Conservation (phyloP, 2,888 invertebrate genomes). For the Spodoptera exigua region DNA sequence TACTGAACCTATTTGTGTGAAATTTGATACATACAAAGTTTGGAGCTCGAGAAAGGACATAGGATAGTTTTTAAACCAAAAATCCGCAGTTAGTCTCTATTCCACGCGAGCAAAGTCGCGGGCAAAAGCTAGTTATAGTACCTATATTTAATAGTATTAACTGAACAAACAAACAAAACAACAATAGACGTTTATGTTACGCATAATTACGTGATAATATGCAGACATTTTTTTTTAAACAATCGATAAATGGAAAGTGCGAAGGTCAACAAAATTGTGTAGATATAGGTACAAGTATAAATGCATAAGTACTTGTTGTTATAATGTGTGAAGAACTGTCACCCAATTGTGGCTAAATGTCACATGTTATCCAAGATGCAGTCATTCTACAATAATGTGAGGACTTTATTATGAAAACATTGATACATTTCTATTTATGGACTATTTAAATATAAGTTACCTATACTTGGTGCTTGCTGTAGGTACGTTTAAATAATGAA, state of each 20-base stretch:
- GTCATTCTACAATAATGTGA: conserved; percentile 36
- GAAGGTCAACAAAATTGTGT: conserved; percentile 10
- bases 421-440: conserved; percentile 41
- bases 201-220: conserved; percentile 15
- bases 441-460: conserved; percentile 8
- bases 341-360: conserved; percentile 42
- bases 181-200: background rate
- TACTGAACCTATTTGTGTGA: too few relatives aligned
- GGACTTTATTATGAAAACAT: conserved; percentile 43
- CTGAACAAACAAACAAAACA: too few relatives aligned
- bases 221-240: background rate
- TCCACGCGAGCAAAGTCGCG: too few relatives aligned
- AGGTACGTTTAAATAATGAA: too few relatives aligned
- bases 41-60: too few relatives aligned
- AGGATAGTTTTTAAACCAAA: too few relatives aligned
- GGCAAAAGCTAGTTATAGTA: too few relatives aligned
- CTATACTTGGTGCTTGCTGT: too few relatives aligned
- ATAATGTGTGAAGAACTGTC: conserved; percentile 38
- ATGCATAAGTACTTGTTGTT: conserved; percentile 31
- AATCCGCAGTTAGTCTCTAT: too few relatives aligned
- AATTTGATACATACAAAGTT: too few relatives aligned
- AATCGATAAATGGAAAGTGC: conserved; percentile 1
- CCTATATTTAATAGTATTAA: too few relatives aligned
- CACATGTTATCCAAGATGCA: conserved; percentile 41
- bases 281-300: background rate